Base-by-base conservation (phyloP, 2,113 vertebrate species). In the Camelus bactrianus region DNA sequence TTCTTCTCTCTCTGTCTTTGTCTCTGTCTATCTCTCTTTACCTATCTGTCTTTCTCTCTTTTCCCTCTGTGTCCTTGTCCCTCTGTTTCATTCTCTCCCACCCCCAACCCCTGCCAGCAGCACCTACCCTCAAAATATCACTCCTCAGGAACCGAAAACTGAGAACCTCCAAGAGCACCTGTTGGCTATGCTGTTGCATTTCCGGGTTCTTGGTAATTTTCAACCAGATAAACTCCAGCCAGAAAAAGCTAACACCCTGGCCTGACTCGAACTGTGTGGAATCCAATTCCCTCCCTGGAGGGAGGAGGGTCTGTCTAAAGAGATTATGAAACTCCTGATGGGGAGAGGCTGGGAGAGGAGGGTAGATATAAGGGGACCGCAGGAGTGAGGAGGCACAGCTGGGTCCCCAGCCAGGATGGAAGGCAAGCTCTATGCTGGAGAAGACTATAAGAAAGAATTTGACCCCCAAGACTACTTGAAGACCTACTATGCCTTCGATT, bases 361-460 rank as follows among this genome's bases (percentile, higher is more conserved):
- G 3, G 16, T 4, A 24, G 38, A 30, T 10, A 24, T 5, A 20
- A 5, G 5, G 0, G 28, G 7, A 35, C 54, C 4, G 1, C n/a
- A 7, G 17, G 6, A 50, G 46, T 11, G 5, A 38, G 28, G 30
- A 67, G 48, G 48, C 3, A 0, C 17, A 8, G 4, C 10, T 4
- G 3, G n/a, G 16, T 30, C 15, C 0, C 0, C 6, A 64, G 69
- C 48, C 50, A 79, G 48, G 5, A 79, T 17, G 46, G 56, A 87
- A 1, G 48, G 20, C 54, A 94, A 70, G 19, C 38, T 87, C 15
- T 67, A n/a, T 0, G 0, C 5, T 8, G 54, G 62, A 28, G 26
- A 82, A 12, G 76, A 84, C 77, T 73, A 54, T 1, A 8, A 85
- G 65, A 76, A 92, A 13, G 77, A 84, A 13, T 50, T 70, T 1